Evolutionary conservation across 30 jellyfish, hydroid and myxozoan genomes (phyloP).

Genomic region (Hydractinia symbiolongicarpus): DNA sequence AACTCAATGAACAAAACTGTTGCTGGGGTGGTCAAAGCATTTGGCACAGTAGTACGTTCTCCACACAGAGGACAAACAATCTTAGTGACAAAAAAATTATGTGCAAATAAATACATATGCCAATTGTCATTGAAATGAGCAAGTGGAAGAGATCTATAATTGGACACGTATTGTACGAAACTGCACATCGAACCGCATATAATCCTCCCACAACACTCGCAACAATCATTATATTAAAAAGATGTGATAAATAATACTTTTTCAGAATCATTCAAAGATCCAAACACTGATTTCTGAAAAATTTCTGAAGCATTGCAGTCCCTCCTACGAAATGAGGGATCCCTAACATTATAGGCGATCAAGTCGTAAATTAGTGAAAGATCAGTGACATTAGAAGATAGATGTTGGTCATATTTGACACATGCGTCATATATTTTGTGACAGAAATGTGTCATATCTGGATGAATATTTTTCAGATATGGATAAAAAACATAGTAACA

Average conservation of each 20-base stretch:
- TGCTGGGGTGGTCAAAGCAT: neutral
- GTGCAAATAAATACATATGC: neutral
- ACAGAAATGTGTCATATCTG: neutral
- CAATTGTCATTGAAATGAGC: neutral
- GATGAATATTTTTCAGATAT: neutral
- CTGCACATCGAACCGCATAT: neutral
- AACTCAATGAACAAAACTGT: constrained; percentile 1
- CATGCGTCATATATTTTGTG: neutral
- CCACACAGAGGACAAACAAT: neutral
- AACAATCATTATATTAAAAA: neutral
- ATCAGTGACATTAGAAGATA: neutral
- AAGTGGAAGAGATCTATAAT: neutral
- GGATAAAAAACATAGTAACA: constrained; percentile 7
- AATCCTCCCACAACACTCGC: neutral
- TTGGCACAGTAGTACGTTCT: neutral
- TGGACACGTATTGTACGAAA: neutral
- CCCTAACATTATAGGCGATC: neutral
- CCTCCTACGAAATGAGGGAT: neutral
- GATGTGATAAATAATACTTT: neutral
- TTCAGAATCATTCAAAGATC: neutral
- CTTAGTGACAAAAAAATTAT: neutral
- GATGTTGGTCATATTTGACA: neutral
- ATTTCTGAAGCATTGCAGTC: constrained; percentile 19
- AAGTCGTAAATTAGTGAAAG: neutral
- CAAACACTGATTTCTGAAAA: neutral